A percentile compares a stretch with the other conserved stretches of the same genome.
phyloP scores from a whole-genome alignment of 2,888 invertebrate genomes.

The Vesta saturnalis region DNA sequence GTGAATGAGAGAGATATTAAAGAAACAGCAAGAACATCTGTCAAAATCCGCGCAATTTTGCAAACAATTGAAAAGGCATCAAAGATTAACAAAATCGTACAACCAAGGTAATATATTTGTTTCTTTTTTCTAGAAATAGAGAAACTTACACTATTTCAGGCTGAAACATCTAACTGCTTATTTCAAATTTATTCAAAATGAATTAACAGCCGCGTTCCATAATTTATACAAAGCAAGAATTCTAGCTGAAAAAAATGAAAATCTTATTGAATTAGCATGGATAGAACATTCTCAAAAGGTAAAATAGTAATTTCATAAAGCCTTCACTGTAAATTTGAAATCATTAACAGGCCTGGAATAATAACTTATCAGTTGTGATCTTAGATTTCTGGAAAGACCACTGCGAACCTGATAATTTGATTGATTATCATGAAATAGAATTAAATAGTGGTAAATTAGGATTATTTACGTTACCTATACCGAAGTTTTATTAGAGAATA shows the following conservation, averaged over 20 bases:
- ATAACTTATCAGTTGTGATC: conserved; percentile 60
- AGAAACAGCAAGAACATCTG: conserved; percentile 48
- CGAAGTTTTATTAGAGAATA: conserved; percentile 30
- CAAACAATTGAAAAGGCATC: conserved; percentile 49
- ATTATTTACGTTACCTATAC: conserved; percentile 49
- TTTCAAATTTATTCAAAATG: conserved; percentile 63
- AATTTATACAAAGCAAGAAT: conserved; percentile 61
- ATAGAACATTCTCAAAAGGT: conserved; percentile 66
- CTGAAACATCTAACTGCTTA: conserved; percentile 65
- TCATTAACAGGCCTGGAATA: conserved; percentile 64
- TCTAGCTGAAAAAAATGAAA: conserved; percentile 58
- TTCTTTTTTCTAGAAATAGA: too few species aligned
- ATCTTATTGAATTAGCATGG: conserved; percentile 63
- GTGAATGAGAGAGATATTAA: conserved; percentile 53
- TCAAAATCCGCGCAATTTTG: conserved; percentile 53
- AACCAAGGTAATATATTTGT: conserved; percentile 57
- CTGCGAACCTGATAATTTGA: conserved; percentile 58
- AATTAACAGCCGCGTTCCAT: conserved; percentile 58
- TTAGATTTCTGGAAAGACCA: conserved; percentile 65
- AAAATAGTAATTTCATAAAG: conserved; percentile 6
- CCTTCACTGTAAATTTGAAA: not conserved
- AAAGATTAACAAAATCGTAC: conserved; percentile 50
- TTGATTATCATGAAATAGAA: conserved; percentile 64
- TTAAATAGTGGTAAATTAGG: conserved; percentile 54
- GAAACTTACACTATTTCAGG: not conserved